Percentiles rank a stretch among this genome's conserved stretches.
Evolutionary conservation across 1,140 invertebrate genomes (phyloP).

Genomic region (Epicauta chinensis): DNA sequence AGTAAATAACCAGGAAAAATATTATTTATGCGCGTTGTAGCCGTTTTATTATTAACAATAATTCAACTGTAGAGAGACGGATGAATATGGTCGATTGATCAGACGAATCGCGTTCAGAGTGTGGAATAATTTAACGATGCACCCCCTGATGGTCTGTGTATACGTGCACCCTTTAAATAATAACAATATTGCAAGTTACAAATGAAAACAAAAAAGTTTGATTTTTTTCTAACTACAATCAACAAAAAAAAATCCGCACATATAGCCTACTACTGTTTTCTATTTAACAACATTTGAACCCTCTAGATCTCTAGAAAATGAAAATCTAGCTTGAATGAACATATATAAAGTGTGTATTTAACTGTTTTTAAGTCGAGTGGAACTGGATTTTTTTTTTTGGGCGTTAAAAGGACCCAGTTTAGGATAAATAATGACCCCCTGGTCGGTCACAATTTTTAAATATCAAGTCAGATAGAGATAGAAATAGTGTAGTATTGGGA

Average conservation of each 20-base stretch:
- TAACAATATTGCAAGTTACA: slow-evolving; percentile 1
- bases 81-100: slow-evolving; percentile 18
- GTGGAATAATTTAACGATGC: slow-evolving; percentile 27
- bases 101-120: slow-evolving; percentile 18
- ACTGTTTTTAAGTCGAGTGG: slow-evolving; percentile 31
- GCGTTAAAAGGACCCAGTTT: slow-evolving; percentile 40
- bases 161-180: slow-evolving; percentile 13
- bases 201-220: too few species aligned
- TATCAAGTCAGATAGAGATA: slow-evolving; percentile 16
- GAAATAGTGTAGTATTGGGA: slow-evolving; percentile 27
- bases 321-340: slow-evolving; percentile 20
- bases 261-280: too few species aligned
- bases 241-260: too few species aligned
- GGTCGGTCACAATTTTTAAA: slow-evolving; percentile 1
- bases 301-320: too few species aligned
- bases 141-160: slow-evolving; percentile 3
- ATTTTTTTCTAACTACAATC: too few species aligned
- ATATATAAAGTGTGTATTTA: slow-evolving; percentile 33
- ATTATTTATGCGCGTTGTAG: too few species aligned
- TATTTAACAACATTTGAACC: too few species aligned
- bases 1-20: too few species aligned
- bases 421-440: slow-evolving; percentile 41
- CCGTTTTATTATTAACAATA: too few species aligned
- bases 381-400: too few species aligned
- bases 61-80: too few species aligned